A percentile compares a stretch with the other conserved stretches of the same genome.
Conservation (phyloP, 1,140 invertebrate genomes). For the Heterodera schachtii region DNA sequence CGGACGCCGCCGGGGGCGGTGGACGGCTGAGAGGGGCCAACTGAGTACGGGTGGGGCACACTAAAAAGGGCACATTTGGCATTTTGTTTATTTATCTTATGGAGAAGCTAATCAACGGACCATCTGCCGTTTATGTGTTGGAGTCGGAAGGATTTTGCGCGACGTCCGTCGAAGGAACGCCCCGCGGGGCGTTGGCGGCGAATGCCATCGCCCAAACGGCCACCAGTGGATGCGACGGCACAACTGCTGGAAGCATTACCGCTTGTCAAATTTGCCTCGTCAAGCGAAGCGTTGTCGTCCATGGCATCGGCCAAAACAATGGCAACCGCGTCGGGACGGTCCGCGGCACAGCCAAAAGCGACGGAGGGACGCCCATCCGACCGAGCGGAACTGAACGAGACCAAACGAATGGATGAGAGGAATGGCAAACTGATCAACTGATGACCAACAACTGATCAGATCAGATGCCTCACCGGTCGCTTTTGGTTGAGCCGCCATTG, state of each 20-base stretch:
- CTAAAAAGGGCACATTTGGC: too few species aligned
- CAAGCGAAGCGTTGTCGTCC: not conserved
- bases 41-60: too few species aligned
- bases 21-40: not conserved
- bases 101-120: not conserved
- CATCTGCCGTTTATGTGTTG: not conserved
- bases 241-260: not conserved
- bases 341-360: not conserved
- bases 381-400: not conserved
- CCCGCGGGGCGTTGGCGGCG: constrained; percentile 1
- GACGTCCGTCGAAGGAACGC: constrained; percentile 1
- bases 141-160: constrained; percentile 4
- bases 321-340: not conserved
- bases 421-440: too few species aligned
- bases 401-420: not conserved
- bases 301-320: not conserved
- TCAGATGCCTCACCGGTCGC: not conserved
- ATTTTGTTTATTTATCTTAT: too few species aligned
- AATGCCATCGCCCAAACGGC: constrained; percentile 5
- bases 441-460: too few species aligned
- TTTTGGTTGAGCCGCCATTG: not conserved
- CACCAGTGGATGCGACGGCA: not conserved
- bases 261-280: not conserved
- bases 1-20: not conserved
- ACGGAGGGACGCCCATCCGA: not conserved